phyloP scores from a whole-genome alignment of 2,797 vertebrate species.

The Alcedo quadribrachys region DNA sequence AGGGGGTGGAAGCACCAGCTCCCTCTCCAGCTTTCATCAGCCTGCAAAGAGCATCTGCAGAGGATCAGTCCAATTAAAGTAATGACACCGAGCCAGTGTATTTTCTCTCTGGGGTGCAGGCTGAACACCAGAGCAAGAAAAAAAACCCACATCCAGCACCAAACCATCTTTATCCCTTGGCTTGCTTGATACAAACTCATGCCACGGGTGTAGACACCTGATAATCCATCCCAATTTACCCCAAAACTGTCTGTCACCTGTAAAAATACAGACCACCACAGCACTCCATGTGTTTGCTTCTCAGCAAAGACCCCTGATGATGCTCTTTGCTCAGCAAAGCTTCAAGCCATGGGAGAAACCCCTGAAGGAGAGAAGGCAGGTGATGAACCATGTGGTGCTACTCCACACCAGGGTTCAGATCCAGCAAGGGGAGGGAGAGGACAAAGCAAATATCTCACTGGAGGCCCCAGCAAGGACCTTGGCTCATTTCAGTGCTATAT shows the following conservation, averaged over 20 bases:
- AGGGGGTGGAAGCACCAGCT: not conserved
- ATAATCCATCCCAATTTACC: not conserved
- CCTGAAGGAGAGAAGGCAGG: not conserved
- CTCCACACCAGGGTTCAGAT: not conserved
- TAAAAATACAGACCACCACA: not conserved
- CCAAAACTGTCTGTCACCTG: not conserved
- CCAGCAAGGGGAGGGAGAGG: not conserved
- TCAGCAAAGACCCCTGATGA: not conserved
- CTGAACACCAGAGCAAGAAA: not conserved
- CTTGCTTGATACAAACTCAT: not conserved
- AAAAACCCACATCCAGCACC: not conserved
- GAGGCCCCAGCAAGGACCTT: not conserved
- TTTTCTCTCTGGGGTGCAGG: not conserved
- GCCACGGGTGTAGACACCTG: not conserved
- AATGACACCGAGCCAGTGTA: rapidly evolving
- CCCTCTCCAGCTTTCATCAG: not conserved
- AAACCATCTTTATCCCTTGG: not conserved
- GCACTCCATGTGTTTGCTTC: not conserved
- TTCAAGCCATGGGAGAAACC: not conserved
- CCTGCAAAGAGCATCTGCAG: not conserved
- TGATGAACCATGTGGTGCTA: not conserved
- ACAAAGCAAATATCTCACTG: not conserved
- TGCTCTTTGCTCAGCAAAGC: not conserved
- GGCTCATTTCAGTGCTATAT: rapidly evolving
- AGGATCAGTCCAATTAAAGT: not conserved